Conservation (phyloP, 92 coral and sea anemone genomes). For the Muricea muricata region DNA sequence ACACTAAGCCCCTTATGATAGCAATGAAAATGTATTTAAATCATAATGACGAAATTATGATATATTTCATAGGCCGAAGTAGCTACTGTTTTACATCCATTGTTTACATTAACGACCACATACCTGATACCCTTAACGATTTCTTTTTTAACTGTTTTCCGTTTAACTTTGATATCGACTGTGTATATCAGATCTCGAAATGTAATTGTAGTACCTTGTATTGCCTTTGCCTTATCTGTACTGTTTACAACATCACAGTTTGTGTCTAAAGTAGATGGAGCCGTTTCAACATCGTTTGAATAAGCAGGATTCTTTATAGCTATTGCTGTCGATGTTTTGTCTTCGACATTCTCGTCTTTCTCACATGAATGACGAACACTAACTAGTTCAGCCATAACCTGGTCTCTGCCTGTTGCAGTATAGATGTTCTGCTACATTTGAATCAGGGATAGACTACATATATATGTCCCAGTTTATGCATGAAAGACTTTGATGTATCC, state of each 20-base stretch:
- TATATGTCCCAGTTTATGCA: too few species aligned
- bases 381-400: neutral
- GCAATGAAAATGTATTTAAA: neutral
- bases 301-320: slow-evolving; percentile 21
- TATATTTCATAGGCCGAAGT: too few species aligned
- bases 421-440: too few species aligned
- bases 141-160: slow-evolving; percentile 61
- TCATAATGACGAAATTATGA: too few species aligned
- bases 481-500: neutral
- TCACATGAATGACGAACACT: neutral
- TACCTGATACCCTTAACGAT: slow-evolving; percentile 78
- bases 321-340: neutral
- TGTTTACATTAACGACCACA: neutral
- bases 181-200: slow-evolving; percentile 78
- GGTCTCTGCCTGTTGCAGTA: neutral
- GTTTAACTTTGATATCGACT: slow-evolving; percentile 67
- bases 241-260: neutral
- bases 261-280: neutral
- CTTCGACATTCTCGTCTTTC: neutral
- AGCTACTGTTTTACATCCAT: neutral
- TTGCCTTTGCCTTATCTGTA: neutral
- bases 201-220: slow-evolving; percentile 64
- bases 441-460: too few species aligned
- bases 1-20: too few species aligned
- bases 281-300: neutral